A percentile compares a stretch with the other conserved stretches of the same genome.
Conservation (phyloP, 2,113 vertebrate species). For the Xenopus tropicalis region DNA sequence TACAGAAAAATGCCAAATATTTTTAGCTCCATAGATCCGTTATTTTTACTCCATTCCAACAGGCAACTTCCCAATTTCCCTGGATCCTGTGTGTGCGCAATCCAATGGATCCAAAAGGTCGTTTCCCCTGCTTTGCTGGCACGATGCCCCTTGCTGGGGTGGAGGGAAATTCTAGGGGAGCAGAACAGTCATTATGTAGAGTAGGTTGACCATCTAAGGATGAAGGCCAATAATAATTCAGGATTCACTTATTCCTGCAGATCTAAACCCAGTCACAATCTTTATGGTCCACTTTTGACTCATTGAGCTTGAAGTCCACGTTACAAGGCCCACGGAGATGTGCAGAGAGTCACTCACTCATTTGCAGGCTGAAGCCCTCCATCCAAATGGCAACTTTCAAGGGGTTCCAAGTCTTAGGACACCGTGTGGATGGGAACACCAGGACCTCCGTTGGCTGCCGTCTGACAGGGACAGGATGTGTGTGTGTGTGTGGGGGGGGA, state of each 20-base stretch:
- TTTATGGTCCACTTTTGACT: too few species aligned
- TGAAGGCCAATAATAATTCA: too few species aligned
- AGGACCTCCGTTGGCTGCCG: background rate
- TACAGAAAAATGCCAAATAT: too few species aligned
- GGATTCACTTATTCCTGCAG: too few species aligned
- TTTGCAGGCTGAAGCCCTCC: background rate
- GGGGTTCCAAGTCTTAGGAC: background rate
- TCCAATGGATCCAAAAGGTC: background rate
- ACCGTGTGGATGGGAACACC: background rate
- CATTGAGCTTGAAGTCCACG: background rate
- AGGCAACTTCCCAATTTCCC: background rate
- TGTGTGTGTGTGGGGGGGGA: slow-evolving; percentile 33
- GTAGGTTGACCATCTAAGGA: too few species aligned
- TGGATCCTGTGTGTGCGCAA: background rate
- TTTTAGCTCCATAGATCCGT: too few species aligned
- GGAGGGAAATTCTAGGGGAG: too few species aligned
- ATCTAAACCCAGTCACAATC: too few species aligned
- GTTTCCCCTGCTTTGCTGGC: too few species aligned
- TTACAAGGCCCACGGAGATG: background rate
- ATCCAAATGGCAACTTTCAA: background rate
- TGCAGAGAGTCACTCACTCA: background rate
- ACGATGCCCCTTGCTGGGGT: too few species aligned
- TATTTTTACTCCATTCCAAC: slow-evolving; percentile 2
- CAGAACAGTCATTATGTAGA: too few species aligned
- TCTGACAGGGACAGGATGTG: slow-evolving; percentile 37